Evolutionary conservation across 2,888 invertebrate genomes (phyloP), one percentile per base, ranked within the genome.

Genomic region (Eupithecia dodoneata): DNA sequence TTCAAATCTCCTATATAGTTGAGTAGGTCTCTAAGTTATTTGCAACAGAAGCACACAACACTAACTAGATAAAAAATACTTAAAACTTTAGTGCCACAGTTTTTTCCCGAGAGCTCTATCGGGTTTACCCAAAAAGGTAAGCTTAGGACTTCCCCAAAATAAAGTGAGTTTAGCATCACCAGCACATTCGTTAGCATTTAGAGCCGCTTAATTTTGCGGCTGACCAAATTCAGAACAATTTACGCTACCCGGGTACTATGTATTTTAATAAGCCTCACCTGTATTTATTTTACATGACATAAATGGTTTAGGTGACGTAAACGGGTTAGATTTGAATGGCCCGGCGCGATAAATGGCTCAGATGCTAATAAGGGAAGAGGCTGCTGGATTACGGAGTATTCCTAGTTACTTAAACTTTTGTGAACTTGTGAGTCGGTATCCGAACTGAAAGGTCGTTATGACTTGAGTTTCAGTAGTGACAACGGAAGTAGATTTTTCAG

Each of bases 141-240:
- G 75, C 42, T 76, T 74, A n/a, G 71, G 72, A 79, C 41, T 71
- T 0, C 6, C 78, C 73, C 80, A 65, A 82, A 84, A 84, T 82
- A 83, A 76, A 73, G 70, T 81, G 76, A 74, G 70, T 81, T 75
- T 78, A 72, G 77, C 76, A 80, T 78, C 82, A 81, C 74, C 74
- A 82, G 85, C 85, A 82, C 86, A 86, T 87, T 85, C 87, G 86
- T 87, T 87, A 86, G 85, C 83, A 84, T 86, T 85, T 81, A 81
- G 80, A 83, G 82, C 81, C 82, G 83, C 59, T 87, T 86, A 85
- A 87, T 87, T 86, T 84, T 85, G 87, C 78, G 86, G 87, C 76
- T 78, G 75, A 83, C 85, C 85, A 84, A 87, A 82, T 86, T 85
- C 77, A 79, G 85, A 72, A 82, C 85, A 85, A 85, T 87, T 86